These are phyloP conservation scores for Microtus ochrogaster DNA, from an alignment of 2,113 vertebrate species.

Conservation along the genomic window DNA sequence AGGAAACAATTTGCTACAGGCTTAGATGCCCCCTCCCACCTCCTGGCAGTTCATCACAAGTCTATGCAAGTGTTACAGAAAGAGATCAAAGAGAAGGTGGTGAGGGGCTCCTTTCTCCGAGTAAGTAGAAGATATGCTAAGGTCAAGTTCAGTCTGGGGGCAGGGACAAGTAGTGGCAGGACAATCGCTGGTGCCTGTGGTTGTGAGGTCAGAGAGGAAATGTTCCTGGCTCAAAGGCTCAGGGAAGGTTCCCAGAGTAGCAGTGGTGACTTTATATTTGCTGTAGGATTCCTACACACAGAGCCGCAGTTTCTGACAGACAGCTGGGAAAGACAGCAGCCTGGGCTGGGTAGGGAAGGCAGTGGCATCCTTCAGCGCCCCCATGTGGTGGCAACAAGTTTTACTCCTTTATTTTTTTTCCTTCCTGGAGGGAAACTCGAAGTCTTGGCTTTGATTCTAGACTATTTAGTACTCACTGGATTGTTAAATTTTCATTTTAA, in stretches of 20 bases:
- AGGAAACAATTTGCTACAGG: background rate
- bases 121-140: background rate
- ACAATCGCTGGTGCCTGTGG: background rate
- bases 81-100: background rate
- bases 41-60: background rate
- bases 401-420: background rate
- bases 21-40: background rate
- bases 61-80: background rate
- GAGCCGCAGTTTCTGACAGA: rapidly evolving
- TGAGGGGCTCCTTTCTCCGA: rapidly evolving
- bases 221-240: background rate
- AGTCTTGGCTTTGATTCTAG: background rate
- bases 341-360: rapidly evolving
- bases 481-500: background rate
- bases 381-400: background rate
- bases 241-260: background rate
- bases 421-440: background rate
- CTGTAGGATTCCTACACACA: background rate
- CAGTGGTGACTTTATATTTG: rapidly evolving
- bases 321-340: too few species aligned
- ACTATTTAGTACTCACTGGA: background rate
- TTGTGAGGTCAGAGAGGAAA: background rate
- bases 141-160: background rate
- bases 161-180: rapidly evolving
- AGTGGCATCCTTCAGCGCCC: background rate